These are phyloP conservation scores for Buceros bicornis DNA, from an alignment of 2,797 vertebrate species.

Conservation along the genomic window DNA sequence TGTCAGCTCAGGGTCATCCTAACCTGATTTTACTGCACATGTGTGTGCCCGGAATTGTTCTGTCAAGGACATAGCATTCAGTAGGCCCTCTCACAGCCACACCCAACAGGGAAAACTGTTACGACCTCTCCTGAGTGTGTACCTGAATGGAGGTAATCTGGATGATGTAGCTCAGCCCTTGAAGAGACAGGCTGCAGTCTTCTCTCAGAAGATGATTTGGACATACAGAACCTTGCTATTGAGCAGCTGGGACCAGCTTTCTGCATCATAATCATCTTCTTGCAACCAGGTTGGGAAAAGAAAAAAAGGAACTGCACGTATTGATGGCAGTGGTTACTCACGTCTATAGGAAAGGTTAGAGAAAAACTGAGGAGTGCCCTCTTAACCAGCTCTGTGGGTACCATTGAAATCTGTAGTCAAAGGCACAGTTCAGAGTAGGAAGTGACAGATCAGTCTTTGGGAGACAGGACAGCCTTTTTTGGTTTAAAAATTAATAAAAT, in stretches of 20 bases:
- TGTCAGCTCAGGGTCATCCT: neutral
- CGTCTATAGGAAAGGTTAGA: neutral
- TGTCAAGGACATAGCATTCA: neutral
- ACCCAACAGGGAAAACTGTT: neutral
- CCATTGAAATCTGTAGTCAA: neutral
- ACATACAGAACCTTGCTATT: neutral
- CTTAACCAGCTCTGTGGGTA: neutral
- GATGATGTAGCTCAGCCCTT: neutral
- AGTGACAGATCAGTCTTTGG: neutral
- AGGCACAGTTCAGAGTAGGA: neutral
- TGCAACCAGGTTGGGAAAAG: neutral
- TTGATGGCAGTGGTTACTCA: neutral
- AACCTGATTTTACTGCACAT: neutral
- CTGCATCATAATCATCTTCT: neutral
- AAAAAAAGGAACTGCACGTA: fast-evolving
- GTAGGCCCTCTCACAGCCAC: neutral
- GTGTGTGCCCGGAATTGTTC: neutral
- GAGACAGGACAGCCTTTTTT: neutral
- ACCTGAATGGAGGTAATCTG: neutral
- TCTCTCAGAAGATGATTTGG: neutral
- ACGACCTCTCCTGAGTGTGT: neutral
- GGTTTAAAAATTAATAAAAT: neutral
- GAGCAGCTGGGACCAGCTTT: neutral
- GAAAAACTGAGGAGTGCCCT: neutral
- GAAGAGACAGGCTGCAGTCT: neutral